Percentiles rank a stretch among this genome's conserved stretches.
Evolutionary conservation across 2,797 vertebrate genomes (phyloP).

Genomic region (Champsocephalus gunnari): DNA sequence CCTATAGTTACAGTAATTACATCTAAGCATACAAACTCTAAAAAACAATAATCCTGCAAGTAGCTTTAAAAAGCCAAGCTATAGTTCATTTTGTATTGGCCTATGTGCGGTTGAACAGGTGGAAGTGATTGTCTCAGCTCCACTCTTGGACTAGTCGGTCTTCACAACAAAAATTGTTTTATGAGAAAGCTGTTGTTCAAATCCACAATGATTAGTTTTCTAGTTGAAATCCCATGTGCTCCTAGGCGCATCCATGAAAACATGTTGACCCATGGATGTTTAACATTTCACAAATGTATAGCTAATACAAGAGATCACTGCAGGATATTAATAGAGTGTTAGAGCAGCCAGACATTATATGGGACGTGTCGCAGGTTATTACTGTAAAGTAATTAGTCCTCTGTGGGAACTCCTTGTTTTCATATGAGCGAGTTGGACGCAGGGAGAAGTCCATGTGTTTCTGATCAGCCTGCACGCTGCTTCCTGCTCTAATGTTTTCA

Average conservation of each 20-base stretch:
- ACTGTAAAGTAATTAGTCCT: background rate
- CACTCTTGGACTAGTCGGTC: background rate
- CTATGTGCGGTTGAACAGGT: too few species aligned
- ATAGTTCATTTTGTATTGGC: too few species aligned
- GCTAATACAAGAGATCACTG: background rate
- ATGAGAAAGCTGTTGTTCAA: background rate
- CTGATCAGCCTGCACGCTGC: conserved; percentile 56
- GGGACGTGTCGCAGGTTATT: background rate
- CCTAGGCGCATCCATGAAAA: too few species aligned
- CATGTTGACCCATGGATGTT: background rate
- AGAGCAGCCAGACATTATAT: background rate
- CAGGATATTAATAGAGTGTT: background rate
- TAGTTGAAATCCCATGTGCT: too few species aligned
- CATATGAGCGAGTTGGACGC: conserved; percentile 7
- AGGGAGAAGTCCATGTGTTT: conserved; percentile 55
- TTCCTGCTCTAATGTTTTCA: conserved; percentile 52
- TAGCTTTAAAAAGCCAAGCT: too few species aligned
- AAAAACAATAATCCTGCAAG: too few species aligned
- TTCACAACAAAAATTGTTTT: background rate
- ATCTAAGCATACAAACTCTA: too few species aligned
- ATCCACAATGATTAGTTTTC: background rate
- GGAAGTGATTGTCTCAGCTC: background rate
- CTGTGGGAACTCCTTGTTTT: conserved; percentile 1
- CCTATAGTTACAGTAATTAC: too few species aligned
- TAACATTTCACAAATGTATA: background rate